Evolutionary conservation across 2,888 invertebrate genomes (phyloP).

Genomic region (Axea sp.): DNA sequence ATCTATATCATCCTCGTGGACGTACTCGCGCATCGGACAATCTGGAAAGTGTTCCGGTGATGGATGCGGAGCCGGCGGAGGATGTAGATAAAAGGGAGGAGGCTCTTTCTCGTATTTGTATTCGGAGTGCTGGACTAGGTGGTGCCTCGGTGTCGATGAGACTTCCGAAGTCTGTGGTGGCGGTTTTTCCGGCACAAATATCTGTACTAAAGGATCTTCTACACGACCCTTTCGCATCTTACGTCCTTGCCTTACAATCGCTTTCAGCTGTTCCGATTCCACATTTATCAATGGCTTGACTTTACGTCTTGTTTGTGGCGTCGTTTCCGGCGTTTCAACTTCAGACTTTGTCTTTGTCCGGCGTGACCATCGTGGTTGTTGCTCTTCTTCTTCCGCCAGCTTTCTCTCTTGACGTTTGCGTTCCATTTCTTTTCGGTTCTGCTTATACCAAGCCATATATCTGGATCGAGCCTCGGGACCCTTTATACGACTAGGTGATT

Average conservation of each 20-base stretch:
- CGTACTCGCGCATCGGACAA: conserved; percentile 58
- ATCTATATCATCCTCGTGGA: conserved; percentile 80
- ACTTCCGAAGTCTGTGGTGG: conserved; percentile 67
- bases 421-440: conserved; percentile 75
- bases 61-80: conserved; percentile 73
- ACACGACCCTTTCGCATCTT: conserved; percentile 79
- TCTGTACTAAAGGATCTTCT: conserved; percentile 73
- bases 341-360: conserved; percentile 43
- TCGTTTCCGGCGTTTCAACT: conserved; percentile 30
- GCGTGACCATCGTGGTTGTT: conserved; percentile 68
- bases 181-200: conserved; percentile 72
- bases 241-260: conserved; percentile 77
- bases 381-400: conserved; percentile 68
- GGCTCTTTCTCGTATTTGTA: conserved; percentile 84
- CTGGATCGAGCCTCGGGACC: conserved; percentile 67
- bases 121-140: conserved; percentile 88
- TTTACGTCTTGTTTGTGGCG: conserved; percentile 66
- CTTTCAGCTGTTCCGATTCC: conserved; percentile 77
- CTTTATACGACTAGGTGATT: conserved; percentile 23
- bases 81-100: conserved; percentile 75
- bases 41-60: conserved; percentile 72
- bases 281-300: conserved; percentile 76
- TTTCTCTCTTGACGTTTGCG: conserved; percentile 63
- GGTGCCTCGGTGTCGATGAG: conserved; percentile 81
- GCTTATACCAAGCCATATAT: conserved; percentile 78